Percentiles rank a stretch among this genome's conserved stretches.
Conservation (phyloP, 2,113 vertebrate genomes). For the Albula glossodonta region DNA sequence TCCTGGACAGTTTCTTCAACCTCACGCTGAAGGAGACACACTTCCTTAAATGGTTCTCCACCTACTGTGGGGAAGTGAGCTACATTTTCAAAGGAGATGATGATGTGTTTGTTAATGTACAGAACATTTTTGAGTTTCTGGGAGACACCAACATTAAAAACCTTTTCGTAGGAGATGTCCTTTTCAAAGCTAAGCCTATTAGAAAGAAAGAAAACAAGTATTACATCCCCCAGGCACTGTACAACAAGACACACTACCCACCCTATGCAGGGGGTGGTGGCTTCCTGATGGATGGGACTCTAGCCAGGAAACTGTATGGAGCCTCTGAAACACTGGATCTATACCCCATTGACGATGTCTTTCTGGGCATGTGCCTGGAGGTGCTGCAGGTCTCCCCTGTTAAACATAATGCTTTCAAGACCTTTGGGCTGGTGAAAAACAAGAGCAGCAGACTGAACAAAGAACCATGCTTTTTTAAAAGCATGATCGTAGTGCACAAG, state of each 20-base stretch:
- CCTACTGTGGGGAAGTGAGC: slow-evolving; percentile 75
- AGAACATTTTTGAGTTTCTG: slow-evolving; percentile 88
- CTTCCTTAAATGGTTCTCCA: slow-evolving; percentile 93
- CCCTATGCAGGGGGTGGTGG: slow-evolving; percentile 92
- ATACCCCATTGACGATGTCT: slow-evolving; percentile 94
- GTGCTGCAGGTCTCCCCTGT: slow-evolving; percentile 78
- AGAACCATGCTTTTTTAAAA: slow-evolving; percentile 91
- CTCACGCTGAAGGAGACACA: slow-evolving; percentile 95
- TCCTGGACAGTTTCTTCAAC: slow-evolving; percentile 95
- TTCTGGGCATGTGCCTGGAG: slow-evolving; percentile 94
- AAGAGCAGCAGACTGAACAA: slow-evolving; percentile 90
- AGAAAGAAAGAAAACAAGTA: slow-evolving; percentile 92
- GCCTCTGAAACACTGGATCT: slow-evolving; percentile 81
- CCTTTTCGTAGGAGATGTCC: slow-evolving; percentile 87
- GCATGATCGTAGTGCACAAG: slow-evolving; percentile 96
- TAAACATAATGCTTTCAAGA: slow-evolving; percentile 90
- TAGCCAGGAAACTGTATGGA: slow-evolving; percentile 77
- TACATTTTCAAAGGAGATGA: slow-evolving; percentile 95
- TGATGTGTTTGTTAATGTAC: slow-evolving; percentile 86
- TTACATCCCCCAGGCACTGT: slow-evolving; percentile 83
- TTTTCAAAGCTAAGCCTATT: slow-evolving; percentile 85
- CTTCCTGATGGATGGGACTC: slow-evolving; percentile 82
- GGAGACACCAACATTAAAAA: slow-evolving; percentile 65
- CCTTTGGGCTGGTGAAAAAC: slow-evolving; percentile 89
- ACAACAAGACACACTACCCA: slow-evolving; percentile 83